Base-by-base conservation (phyloP, 2,888 invertebrate species). In the Drosophila aldrichi region DNA sequence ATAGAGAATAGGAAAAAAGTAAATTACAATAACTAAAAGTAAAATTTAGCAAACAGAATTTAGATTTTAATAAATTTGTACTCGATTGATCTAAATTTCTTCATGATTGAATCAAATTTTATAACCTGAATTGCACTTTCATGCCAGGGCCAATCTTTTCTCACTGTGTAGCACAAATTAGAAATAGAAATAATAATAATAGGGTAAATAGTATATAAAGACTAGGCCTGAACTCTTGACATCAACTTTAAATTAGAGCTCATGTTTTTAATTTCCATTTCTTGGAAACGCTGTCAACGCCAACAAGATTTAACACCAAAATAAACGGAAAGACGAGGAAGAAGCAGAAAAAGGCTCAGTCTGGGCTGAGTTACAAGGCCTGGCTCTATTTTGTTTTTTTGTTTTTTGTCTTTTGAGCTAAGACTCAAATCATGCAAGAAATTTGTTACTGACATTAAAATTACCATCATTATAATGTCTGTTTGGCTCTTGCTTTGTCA, bases 361-460 rank as follows among this genome's bases (percentile, higher is more conserved):
- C 25, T 16, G 58, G 40, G 10, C 49, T 49, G 59, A n/a, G n/a
- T 14, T 49, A 46, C 57, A 70, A 55, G 71, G 54, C 40, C 40
- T 54, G 25, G 8, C 9, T 34, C 14, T 14, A 8, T 40, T 40
- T 40, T n/a, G 7, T 38, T 16, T 8, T 25, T 16, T 16, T 46
- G 9, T 46, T 25, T 48, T 16, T 1, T 4, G 3, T 14, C 3
- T 18, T 49, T 22, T 20, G 36, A 51, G 48, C 9, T 38, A 48
- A 59, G 61, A 58, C 70, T 72, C 87, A 89, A 87, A 88, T 89
- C 89, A 88, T 77, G 89, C 89, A 81, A 88, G 88, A 88, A 89
- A 88, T 88, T 88, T 89, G 81, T 88, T 85, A 88, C 87, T 89
- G 89, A 88, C 89, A 88, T 78, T 73, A 83, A 88, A 89, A 88